phyloP scores from a whole-genome alignment of 2,888 invertebrate genomes.

The Labia minor region DNA sequence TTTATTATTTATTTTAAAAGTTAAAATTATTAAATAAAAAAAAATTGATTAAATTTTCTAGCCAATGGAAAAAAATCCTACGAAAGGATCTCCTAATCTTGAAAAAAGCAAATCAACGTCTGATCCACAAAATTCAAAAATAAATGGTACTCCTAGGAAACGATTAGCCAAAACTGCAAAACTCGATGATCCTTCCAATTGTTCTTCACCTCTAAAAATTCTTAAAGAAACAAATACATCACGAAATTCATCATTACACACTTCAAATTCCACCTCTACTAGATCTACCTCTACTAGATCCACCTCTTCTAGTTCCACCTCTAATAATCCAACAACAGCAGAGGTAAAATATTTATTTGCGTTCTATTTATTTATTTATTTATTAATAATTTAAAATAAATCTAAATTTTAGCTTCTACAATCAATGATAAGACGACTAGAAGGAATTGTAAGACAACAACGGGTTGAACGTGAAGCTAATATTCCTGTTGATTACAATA shows the following conservation, averaged over 20 bases:
- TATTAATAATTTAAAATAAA: no score
- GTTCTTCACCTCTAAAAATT: neutral
- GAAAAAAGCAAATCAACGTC: no score
- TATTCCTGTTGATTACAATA: neutral
- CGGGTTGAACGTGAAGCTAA: slow-evolving; percentile 25
- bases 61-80: no score
- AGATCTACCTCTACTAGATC: no score
- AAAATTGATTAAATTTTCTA: no score
- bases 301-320: neutral
- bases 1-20: no score
- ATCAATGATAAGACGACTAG: slow-evolving; percentile 30
- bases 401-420: slow-evolving; percentile 29
- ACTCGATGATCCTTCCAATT: neutral
- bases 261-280: neutral
- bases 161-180: neutral
- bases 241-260: no score
- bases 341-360: neutral
- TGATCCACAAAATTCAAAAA: no score
- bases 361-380: no score
- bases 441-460: slow-evolving; percentile 30
- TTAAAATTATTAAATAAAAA: no score
- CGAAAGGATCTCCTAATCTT: no score
- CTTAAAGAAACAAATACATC: neutral
- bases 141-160: neutral
- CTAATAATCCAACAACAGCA: neutral